Percentiles rank a stretch among this genome's conserved stretches.
These are phyloP conservation scores for Heliconius ethilla DNA, from an alignment of 2,888 invertebrate genomes.

Conservation along the genomic window DNA sequence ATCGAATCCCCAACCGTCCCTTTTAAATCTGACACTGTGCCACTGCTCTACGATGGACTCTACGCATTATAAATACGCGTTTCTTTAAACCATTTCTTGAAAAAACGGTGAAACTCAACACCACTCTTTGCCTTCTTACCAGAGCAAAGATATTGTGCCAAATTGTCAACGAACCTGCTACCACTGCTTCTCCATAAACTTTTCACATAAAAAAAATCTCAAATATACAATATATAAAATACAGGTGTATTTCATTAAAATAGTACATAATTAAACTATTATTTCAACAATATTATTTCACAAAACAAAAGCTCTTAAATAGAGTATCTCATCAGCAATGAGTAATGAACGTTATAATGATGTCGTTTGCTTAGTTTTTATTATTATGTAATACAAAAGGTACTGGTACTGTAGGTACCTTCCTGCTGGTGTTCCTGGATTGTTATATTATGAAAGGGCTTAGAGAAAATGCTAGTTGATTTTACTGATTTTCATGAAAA, in stretches of 20 bases:
- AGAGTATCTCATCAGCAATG: slow-evolving; percentile 13
- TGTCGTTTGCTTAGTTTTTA: slow-evolving; percentile 10
- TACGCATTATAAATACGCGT: too few relatives aligned
- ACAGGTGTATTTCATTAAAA: background rate
- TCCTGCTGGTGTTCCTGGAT: background rate
- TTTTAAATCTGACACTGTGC: background rate
- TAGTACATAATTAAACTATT: background rate
- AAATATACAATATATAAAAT: too few relatives aligned
- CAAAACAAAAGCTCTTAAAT: slow-evolving; percentile 17
- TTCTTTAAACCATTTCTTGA: too few relatives aligned
- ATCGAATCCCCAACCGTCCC: background rate
- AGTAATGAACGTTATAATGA: slow-evolving; percentile 17
- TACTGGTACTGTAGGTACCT: background rate
- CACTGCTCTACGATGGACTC: background rate
- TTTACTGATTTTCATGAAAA: background rate
- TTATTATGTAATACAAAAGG: slow-evolving; percentile 7
- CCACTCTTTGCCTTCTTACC: too few relatives aligned
- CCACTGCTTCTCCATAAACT: too few relatives aligned
- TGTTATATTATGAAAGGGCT: background rate
- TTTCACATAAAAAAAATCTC: too few relatives aligned
- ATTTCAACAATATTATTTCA: background rate
- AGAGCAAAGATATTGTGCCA: too few relatives aligned
- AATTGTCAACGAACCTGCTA: too few relatives aligned
- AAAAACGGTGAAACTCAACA: too few relatives aligned
- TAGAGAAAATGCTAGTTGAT: background rate